Percentiles rank a stretch among this genome's conserved stretches.
phyloP scores from a whole-genome alignment of 2,797 vertebrate genomes.

The Adelosebastes latens region DNA sequence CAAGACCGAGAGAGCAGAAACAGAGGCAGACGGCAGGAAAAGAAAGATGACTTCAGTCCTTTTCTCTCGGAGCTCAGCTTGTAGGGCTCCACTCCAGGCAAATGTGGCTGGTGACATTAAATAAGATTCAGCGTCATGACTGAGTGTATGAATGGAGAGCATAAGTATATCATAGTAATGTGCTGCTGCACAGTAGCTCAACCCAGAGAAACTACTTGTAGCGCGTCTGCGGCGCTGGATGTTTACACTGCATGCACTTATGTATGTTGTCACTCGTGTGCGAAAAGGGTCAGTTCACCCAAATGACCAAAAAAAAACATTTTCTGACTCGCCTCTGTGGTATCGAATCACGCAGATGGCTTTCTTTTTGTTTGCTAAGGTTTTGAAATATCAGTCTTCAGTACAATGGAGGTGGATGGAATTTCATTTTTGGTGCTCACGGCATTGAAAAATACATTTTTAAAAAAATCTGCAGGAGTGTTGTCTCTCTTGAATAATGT shows the following conservation, averaged over 20 bases:
- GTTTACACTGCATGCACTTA: neutral
- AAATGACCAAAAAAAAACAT: neutral
- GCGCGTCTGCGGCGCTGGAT: conserved; percentile 6
- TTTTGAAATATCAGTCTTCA: neutral
- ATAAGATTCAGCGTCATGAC: conserved; percentile 65
- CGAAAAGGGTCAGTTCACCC: neutral
- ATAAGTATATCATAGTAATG: conserved; percentile 64
- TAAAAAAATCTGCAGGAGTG: neutral
- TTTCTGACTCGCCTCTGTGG: neutral
- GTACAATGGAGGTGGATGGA: neutral
- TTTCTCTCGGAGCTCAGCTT: conserved; percentile 41
- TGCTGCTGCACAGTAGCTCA: conserved; percentile 37
- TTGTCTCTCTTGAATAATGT: neutral
- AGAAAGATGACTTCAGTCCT: conserved; percentile 66
- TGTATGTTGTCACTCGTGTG: neutral
- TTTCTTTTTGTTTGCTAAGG: neutral
- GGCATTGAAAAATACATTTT: neutral
- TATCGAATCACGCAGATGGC: neutral
- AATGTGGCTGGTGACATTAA: conserved; percentile 68
- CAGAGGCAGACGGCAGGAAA: conserved; percentile 35
- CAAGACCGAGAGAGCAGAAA: conserved; percentile 36
- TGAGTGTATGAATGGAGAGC: conserved; percentile 64
- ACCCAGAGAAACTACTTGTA: conserved; percentile 22
- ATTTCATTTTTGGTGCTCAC: neutral
- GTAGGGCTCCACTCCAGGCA: conserved; percentile 61